Conservation (phyloP, 30 jellyfish, hydroid and myxozoan species). For the Sanderia malayensis region DNA sequence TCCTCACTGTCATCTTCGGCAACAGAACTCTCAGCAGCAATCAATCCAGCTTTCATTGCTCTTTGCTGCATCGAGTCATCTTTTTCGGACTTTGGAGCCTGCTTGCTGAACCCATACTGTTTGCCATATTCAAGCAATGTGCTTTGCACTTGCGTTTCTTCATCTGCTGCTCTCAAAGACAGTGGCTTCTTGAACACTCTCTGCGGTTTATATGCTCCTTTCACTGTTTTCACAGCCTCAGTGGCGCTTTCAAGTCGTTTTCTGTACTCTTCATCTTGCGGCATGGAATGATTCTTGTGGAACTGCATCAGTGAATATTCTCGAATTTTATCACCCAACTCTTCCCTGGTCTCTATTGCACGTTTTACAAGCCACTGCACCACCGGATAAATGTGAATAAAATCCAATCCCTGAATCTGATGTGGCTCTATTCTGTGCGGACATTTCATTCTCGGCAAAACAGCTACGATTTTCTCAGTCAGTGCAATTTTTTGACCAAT, state of each 20-base stretch:
- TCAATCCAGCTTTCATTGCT: slow-evolving; percentile 59
- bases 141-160: slow-evolving; percentile 83
- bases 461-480: slow-evolving; percentile 94
- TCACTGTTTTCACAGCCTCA: slow-evolving; percentile 28
- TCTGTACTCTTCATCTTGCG: slow-evolving; percentile 60
- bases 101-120: slow-evolving; percentile 66
- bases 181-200: slow-evolving; percentile 77
- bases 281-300: slow-evolving; percentile 63
- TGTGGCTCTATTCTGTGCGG: slow-evolving; percentile 99
- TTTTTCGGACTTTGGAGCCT: slow-evolving; percentile 59
- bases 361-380: slow-evolving; percentile 93
- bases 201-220: slow-evolving; percentile 79
- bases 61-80: slow-evolving; percentile 57
- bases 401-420: slow-evolving; percentile 98
- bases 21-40: slow-evolving; percentile 27
- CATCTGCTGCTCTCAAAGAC: slow-evolving; percentile 64
- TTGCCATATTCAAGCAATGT: slow-evolving; percentile 90
- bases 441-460: slow-evolving; percentile 90
- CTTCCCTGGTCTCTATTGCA: slow-evolving; percentile 94
- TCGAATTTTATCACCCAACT: slow-evolving; percentile 88
- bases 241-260: slow-evolving; percentile 43
- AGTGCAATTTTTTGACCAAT: slow-evolving; percentile 94
- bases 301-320: slow-evolving; percentile 79
- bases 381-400: slow-evolving; percentile 90
- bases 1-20: slow-evolving; percentile 54